Conservation (phyloP, 2,113 vertebrate species). For the Centrocercus urophasianus region DNA sequence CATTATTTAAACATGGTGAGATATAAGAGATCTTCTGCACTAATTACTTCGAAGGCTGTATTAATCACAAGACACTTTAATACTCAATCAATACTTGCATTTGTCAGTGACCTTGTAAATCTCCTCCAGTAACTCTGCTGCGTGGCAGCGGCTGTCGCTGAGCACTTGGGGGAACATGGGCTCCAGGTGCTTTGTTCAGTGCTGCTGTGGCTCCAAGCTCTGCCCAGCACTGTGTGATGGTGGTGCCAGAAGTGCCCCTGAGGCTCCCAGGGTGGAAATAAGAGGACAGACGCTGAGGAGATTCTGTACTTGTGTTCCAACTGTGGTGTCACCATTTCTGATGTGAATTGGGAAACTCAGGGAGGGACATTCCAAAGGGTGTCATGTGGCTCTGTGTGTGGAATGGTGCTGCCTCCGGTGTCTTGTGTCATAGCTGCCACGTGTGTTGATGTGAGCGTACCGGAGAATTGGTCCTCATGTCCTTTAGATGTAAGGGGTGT, state of each 20-base stretch:
- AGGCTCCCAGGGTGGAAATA: not conserved
- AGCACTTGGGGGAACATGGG: not conserved
- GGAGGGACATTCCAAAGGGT: not conserved
- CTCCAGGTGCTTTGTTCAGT: not conserved
- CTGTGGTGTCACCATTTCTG: not conserved
- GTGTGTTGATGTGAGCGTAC: not conserved
- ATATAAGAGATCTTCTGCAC: conserved; percentile 70
- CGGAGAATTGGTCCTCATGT: not conserved
- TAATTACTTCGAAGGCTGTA: conserved; percentile 77
- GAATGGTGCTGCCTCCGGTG: not conserved
- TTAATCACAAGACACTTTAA: conserved; percentile 80
- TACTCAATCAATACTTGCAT: conserved; percentile 77
- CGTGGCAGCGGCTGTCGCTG: conserved; percentile 12
- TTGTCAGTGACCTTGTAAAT: conserved; percentile 76
- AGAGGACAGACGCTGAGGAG: not conserved
- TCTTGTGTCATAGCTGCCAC: accelerated
- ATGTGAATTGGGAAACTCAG: not conserved
- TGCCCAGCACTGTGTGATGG: not conserved
- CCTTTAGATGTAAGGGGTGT: not conserved
- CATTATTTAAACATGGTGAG: conserved; percentile 78
- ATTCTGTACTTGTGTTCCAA: not conserved
- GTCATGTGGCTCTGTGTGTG: not conserved
- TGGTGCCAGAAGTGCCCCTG: not conserved
- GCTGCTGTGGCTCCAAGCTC: accelerated
- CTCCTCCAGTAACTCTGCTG: conserved; percentile 56